Percentiles rank a stretch among this genome's conserved stretches.
Evolutionary conservation across 2,113 vertebrate genomes (phyloP).

Genomic region (Hystrix cristata): DNA sequence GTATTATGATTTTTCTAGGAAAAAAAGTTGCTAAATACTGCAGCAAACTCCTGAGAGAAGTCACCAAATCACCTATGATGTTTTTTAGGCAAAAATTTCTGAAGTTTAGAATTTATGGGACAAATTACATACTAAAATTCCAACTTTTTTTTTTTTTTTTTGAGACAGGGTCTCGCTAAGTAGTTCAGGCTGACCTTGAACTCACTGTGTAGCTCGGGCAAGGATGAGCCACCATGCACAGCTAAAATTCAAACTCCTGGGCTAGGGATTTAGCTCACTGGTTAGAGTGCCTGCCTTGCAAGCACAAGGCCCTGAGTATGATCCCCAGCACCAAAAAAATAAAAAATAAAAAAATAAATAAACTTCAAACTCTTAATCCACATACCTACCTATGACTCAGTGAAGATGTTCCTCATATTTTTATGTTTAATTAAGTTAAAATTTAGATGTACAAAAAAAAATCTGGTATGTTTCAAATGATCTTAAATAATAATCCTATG

Average conservation of each 20-base stretch:
- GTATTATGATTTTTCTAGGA: constrained; percentile 36
- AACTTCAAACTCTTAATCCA: not conserved
- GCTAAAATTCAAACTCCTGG: not conserved
- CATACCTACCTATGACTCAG: not conserved
- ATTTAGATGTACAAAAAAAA: constrained; percentile 57
- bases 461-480: constrained; percentile 58
- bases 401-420: constrained; percentile 9
- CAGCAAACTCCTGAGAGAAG: constrained; percentile 38
- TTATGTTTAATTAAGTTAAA: constrained; percentile 66
- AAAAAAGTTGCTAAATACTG: constrained; percentile 39
- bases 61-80: constrained; percentile 8
- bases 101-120: constrained; percentile 10
- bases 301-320: too few relatives aligned
- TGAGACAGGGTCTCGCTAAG: not conserved
- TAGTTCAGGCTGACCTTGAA: not conserved
- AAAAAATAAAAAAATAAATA: too few relatives aligned
- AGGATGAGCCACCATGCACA: not conserved
- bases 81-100: constrained; percentile 30
- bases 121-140: not conserved
- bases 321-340: too few relatives aligned
- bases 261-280: too few relatives aligned
- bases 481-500: constrained; percentile 73
- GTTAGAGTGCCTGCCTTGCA: too few relatives aligned
- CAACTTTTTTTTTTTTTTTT: not conserved
- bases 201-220: not conserved